Percentiles rank a stretch among this genome's conserved stretches.
Evolutionary conservation across 2,888 invertebrate species (phyloP).

Genomic region (Notocelia uddmanniana): DNA sequence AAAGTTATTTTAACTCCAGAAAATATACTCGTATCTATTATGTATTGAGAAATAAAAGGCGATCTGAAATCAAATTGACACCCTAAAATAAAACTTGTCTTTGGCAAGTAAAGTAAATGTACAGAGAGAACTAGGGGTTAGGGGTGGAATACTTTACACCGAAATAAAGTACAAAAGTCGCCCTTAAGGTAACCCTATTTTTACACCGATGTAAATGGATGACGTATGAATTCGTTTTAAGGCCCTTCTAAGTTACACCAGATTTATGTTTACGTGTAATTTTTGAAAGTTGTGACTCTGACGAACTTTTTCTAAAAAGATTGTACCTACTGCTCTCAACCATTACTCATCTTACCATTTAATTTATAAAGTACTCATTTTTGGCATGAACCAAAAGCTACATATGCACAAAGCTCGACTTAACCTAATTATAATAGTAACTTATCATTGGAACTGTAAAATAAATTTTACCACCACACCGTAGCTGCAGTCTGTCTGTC

Average conservation of each 20-base stretch:
- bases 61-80: constrained; percentile 10
- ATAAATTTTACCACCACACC: no score
- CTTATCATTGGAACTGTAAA: no score
- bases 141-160: constrained; percentile 11
- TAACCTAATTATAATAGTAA: no score
- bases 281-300: neutral
- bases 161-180: constrained; percentile 4
- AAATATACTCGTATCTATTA: no score
- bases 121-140: constrained; percentile 5
- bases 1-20: no score
- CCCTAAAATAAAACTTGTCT: constrained; percentile 27
- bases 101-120: constrained; percentile 19
- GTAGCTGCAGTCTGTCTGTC: no score
- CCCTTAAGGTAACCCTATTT: neutral
- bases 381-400: no score
- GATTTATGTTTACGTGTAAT: neutral
- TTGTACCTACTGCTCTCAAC: no score
- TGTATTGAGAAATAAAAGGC: neutral
- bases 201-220: neutral
- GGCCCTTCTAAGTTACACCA: neutral
- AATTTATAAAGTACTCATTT: no score
- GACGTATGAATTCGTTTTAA: neutral
- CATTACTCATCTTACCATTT: no score
- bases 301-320: no score
- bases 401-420: no score